These are phyloP conservation scores for Vicugna pacos DNA, from an alignment of 2,113 vertebrate species.

Conservation along the genomic window DNA sequence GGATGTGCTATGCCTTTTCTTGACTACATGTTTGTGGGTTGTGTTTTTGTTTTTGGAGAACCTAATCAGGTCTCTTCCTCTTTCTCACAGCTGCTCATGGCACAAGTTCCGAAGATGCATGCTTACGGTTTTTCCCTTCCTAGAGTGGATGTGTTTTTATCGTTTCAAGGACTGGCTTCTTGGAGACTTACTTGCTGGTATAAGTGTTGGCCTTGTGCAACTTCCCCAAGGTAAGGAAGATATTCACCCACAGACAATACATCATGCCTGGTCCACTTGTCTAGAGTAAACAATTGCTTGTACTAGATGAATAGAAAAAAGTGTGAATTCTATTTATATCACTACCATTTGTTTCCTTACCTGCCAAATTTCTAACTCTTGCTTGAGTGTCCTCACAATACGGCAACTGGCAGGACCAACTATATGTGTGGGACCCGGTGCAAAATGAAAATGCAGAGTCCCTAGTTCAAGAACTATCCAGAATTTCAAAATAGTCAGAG, in stretches of 20 bases:
- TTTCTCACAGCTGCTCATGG: constrained; percentile 82
- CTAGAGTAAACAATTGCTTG: neutral
- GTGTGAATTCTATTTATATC: neutral
- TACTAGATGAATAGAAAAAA: neutral
- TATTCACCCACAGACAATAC: neutral
- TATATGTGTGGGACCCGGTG: neutral
- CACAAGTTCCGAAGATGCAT: constrained; percentile 72
- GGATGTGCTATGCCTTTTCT: neutral
- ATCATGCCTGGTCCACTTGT: neutral
- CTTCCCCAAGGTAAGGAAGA: constrained; percentile 82
- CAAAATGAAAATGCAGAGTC: neutral
- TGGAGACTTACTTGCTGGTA: constrained; percentile 83
- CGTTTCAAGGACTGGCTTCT: constrained; percentile 83
- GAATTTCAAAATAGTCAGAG: neutral
- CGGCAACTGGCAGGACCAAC: neutral
- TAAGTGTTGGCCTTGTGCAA: constrained; percentile 83
- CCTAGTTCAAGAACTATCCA: neutral
- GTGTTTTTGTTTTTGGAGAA: constrained; percentile 30
- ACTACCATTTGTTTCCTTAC: neutral
- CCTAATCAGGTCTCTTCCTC: neutral
- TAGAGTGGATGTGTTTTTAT: constrained; percentile 81
- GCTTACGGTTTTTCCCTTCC: constrained; percentile 74
- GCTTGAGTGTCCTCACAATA: neutral
- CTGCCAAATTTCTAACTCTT: neutral
- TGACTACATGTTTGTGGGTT: neutral